phyloP scores from a whole-genome alignment of 2,113 vertebrate species.

The Cranoglanis bouderius region DNA sequence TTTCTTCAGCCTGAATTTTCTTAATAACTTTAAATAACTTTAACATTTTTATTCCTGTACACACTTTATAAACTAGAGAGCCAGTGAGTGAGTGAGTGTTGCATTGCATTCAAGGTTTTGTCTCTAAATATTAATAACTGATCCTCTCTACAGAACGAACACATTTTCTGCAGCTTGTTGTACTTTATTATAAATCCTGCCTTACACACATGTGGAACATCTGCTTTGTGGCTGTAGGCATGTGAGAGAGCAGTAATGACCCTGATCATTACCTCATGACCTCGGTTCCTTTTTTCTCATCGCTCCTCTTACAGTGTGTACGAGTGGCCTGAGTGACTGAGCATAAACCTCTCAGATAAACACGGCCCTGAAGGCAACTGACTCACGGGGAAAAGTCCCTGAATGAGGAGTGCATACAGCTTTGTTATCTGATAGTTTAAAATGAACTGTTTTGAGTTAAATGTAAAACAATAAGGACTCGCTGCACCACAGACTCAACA shows the following conservation, averaged over 20 bases:
- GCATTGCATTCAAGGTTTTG: neutral
- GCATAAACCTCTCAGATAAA: neutral
- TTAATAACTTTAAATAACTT: too few relatives aligned
- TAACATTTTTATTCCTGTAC: too few relatives aligned
- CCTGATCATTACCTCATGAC: neutral
- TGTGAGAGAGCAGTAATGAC: neutral
- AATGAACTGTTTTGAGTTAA: neutral
- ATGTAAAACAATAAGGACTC: neutral
- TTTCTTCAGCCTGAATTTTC: too few relatives aligned
- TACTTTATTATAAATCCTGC: neutral
- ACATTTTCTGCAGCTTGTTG: neutral
- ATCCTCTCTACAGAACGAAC: neutral
- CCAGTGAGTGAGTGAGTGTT: neutral
- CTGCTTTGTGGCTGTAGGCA: slow-evolving; percentile 1
- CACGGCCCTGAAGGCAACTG: neutral
- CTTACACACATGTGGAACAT: neutral
- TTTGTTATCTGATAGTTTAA: too few relatives aligned
- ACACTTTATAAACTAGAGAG: too few relatives aligned
- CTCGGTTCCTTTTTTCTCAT: neutral
- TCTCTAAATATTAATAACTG: too few relatives aligned
- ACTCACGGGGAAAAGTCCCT: slow-evolving; percentile 1
- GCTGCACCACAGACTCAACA: neutral
- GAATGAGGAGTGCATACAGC: neutral
- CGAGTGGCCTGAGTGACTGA: neutral
- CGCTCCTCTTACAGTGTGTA: neutral